These are phyloP conservation scores for Aldabrachelys gigantea DNA, from an alignment of 2,113 vertebrate genomes.

Conservation along the genomic window DNA sequence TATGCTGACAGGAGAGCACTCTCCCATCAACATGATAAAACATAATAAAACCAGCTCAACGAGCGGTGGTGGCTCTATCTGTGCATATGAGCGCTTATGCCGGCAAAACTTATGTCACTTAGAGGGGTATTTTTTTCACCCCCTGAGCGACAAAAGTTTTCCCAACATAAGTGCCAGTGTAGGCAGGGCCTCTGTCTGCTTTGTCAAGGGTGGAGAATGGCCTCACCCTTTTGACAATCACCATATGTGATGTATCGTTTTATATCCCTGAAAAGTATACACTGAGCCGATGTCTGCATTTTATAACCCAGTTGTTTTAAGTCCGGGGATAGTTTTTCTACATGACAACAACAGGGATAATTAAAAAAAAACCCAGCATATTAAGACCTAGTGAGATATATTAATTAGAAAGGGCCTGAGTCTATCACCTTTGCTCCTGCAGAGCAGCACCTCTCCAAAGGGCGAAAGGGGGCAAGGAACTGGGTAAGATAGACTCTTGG, in stretches of 20 bases:
- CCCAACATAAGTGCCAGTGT: no score
- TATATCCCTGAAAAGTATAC: neutral
- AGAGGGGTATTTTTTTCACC: neutral
- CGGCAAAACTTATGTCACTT: no score
- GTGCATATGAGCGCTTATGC: no score
- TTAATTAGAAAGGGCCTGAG: neutral
- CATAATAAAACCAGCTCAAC: neutral
- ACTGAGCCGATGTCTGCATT: neutral
- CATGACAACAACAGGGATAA: neutral
- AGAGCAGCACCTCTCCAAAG: neutral
- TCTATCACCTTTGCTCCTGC: neutral
- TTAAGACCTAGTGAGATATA: neutral
- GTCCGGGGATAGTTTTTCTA: neutral
- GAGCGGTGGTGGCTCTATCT: no score
- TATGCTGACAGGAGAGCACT: neutral
- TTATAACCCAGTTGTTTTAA: neutral
- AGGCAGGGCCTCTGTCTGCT: neutral
- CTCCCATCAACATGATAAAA: neutral
- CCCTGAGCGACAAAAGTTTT: no score
- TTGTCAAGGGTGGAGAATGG: neutral
- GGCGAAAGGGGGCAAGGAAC: constrained; percentile 38
- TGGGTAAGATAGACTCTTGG: constrained; percentile 30
- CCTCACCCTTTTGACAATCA: neutral
- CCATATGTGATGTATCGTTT: neutral
- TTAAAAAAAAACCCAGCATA: neutral